These are phyloP conservation scores for Phalacrocorax brasilianus DNA, from an alignment of 2,113 vertebrate species.

Conservation along the genomic window DNA sequence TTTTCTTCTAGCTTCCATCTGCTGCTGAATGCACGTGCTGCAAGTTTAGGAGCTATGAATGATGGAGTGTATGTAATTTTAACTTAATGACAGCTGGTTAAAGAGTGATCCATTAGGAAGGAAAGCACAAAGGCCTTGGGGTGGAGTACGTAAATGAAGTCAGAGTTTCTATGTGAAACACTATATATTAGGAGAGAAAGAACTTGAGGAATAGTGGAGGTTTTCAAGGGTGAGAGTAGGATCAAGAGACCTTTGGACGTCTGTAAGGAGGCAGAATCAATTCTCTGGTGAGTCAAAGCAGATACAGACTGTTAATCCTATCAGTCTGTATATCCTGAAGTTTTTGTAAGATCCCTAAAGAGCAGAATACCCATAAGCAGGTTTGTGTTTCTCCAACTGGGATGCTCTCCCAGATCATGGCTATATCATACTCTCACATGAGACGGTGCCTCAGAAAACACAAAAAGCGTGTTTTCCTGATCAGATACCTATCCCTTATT, in stretches of 20 bases:
- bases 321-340: background rate
- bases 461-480: background rate
- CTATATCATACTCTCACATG: background rate
- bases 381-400: background rate
- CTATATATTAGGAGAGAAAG: background rate
- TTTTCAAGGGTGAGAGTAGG: background rate
- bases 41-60: constrained; percentile 41
- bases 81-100: constrained; percentile 19
- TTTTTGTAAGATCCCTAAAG: background rate
- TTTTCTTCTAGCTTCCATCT: constrained; percentile 52
- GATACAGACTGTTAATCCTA: background rate
- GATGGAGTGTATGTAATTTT: background rate
- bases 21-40: background rate
- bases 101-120: background rate
- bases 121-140: background rate
- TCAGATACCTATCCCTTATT: background rate
- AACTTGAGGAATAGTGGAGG: background rate
- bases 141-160: background rate
- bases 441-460: background rate
- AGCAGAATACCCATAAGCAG: background rate
- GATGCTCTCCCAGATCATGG: background rate
- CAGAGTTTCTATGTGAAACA: background rate
- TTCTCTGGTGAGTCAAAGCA: background rate
- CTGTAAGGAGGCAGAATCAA: background rate
- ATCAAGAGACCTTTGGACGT: background rate